phyloP scores from a whole-genome alignment of 30 jellyfish, hydroid and myxozoan genomes.

The Cassiopea xamachana region DNA sequence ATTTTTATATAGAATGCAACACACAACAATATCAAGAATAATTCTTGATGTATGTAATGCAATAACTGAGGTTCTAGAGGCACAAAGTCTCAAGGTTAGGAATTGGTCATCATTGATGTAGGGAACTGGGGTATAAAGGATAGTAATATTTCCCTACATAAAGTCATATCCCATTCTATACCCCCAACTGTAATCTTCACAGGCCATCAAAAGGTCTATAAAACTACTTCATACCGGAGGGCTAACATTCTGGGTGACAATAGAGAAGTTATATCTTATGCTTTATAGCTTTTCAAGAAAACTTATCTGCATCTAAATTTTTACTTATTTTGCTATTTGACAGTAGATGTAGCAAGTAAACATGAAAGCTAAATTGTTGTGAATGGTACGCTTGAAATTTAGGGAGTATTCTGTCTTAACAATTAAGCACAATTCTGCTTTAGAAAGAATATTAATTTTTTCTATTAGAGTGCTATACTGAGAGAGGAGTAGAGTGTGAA shows the following conservation, averaged over 20 bases:
- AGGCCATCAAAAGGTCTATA: not conserved
- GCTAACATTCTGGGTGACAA: not conserved
- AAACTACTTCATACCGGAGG: not conserved
- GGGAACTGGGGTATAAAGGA: not conserved
- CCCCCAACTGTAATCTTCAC: not conserved
- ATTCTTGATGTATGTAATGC: conserved; percentile 33
- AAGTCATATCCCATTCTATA: no score
- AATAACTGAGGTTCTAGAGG: conserved; percentile 1
- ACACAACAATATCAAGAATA: conserved; percentile 7
- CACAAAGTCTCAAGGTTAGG: not conserved
- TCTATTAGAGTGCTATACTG: not conserved
- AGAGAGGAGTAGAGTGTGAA: not conserved
- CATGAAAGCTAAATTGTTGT: no score
- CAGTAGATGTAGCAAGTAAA: not conserved
- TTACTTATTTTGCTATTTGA: not conserved
- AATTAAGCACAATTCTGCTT: not conserved
- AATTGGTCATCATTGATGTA: not conserved
- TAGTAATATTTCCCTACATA: not conserved
- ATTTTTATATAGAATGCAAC: conserved; percentile 23
- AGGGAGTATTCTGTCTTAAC: no score
- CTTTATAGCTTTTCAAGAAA: not conserved
- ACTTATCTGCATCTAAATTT: not conserved
- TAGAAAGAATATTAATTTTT: not conserved
- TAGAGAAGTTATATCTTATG: not conserved
- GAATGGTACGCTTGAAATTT: no score